Evolutionary conservation across 2,888 invertebrate genomes (phyloP).

Genomic region (Toxonevra muliebris): DNA sequence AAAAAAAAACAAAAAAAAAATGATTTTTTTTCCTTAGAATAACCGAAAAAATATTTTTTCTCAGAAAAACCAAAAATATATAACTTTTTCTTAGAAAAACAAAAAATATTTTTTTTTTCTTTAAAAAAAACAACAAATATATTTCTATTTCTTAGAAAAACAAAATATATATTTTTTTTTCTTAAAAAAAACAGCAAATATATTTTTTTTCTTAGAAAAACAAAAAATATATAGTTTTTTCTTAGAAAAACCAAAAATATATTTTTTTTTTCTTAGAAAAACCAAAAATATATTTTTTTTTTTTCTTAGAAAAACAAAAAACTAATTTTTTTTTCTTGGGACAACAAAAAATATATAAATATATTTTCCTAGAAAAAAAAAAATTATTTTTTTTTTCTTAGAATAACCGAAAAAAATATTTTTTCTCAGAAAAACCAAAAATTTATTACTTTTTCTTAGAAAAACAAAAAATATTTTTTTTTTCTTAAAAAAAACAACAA

Average conservation of each 20-base stretch:
- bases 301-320: too few species aligned
- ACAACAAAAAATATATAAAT: too few species aligned
- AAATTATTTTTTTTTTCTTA: not conserved
- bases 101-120: too few species aligned
- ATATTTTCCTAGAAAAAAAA: not conserved
- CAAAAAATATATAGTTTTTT: not conserved
- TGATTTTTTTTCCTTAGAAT: too few species aligned
- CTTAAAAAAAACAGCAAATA: not conserved
- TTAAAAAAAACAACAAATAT: not conserved
- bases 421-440: not conserved
- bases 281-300: too few species aligned
- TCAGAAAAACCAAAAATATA: not conserved
- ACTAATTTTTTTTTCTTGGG: too few species aligned
- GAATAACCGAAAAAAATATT: conserved; percentile 3
- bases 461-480: not conserved
- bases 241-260: too few species aligned
- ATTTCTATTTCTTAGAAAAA: too few species aligned
- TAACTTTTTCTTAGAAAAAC: not conserved
- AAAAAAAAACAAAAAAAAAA: too few species aligned
- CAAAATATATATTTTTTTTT: not conserved
- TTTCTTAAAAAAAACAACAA: not conserved
- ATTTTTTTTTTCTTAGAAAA: too few species aligned
- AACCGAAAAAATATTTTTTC: not conserved
- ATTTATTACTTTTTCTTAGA: not conserved
- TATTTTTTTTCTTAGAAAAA: not conserved